Evolutionary conservation across 1,140 invertebrate genomes (phyloP), one percentile per base, ranked within the genome.

Genomic region (Philopotamus ludificatus): DNA sequence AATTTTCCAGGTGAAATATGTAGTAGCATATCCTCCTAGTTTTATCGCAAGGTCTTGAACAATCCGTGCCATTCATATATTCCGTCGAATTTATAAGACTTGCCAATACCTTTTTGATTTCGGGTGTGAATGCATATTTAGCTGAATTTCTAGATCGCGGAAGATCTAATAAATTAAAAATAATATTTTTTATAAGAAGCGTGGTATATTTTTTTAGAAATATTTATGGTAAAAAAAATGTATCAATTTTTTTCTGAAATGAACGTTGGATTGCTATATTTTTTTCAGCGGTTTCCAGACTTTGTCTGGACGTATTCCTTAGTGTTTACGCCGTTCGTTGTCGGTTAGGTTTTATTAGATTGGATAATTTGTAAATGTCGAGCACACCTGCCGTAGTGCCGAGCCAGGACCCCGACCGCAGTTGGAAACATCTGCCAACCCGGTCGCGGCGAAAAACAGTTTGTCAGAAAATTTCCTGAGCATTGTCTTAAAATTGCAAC

Each of bases 1-100:
- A 85, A 64, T 75, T 74, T 73, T 84, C 83, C 0, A 83, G 34
- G 3, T 60, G 50, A 50, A 84, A 83, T 9, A 74, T 65, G 64
- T 80, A 83, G 64, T 80, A 74, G 72, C 83, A 85, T 25, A 72
- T 18, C 59, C 67, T 65, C 21, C 22, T 51, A 21, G 64, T 26
- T 15, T 61, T 65, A 18, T 15, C 8, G 41, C 71, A 72, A 10
- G n/a, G 25, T 18, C 71, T 68, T 55, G 54, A 65, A 51, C 71
- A 72, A 16, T 66, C 58, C 7, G 55, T 26, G 8, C 41, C 34
- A 12, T 39, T 23, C 4, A 34, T 10, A 3, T 8, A 47, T 9
- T 16, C 44, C 15, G 8, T 15, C 4, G 8, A 7, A 4, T 47
- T 47, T 7, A 15, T 47, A 15, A 20, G 18, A 47, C 44, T n/a